Percentiles rank a stretch among this genome's conserved stretches.
phyloP scores from a whole-genome alignment of 2,888 invertebrate species.

The Caenorhabditis panamensis region DNA sequence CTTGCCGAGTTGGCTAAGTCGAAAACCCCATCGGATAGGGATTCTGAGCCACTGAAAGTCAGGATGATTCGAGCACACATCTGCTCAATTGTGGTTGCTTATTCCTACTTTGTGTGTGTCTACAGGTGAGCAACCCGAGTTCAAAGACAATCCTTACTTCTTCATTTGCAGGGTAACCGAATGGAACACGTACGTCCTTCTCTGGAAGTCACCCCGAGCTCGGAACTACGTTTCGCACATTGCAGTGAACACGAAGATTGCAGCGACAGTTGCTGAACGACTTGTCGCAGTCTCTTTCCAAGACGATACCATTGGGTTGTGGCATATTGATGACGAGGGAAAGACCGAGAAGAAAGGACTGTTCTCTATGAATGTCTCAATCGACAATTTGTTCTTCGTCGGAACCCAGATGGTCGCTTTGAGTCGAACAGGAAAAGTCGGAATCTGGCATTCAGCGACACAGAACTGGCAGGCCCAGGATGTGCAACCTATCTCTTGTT shows the following conservation, averaged over 20 bases:
- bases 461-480: constrained; percentile 95
- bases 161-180: constrained; percentile 94
- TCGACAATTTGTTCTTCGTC: constrained; percentile 96
- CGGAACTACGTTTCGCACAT: constrained; percentile 92
- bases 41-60: constrained; percentile 89
- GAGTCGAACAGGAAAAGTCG: constrained; percentile 93
- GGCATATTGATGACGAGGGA: constrained; percentile 86
- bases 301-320: constrained; percentile 74
- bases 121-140: too few relatives aligned
- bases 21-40: constrained; percentile 31
- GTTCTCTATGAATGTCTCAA: constrained; percentile 85
- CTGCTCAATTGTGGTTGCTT: constrained; percentile 97
- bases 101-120: constrained; percentile 95
- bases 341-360: constrained; percentile 52
- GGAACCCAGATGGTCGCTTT: constrained; percentile 97
- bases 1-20: constrained; percentile 54
- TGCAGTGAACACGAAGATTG: constrained; percentile 87
- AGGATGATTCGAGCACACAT: constrained; percentile 96
- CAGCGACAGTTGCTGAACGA: constrained; percentile 67
- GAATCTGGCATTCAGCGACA: constrained; percentile 99
- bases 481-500: constrained; percentile 94
- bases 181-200: constrained; percentile 95
- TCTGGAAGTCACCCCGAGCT: constrained; percentile 93
- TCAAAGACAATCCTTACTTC: too few relatives aligned
- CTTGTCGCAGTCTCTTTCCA: constrained; percentile 76